Evolutionary conservation across 2,888 invertebrate species (phyloP).

Genomic region (Drosophila niveifrons): DNA sequence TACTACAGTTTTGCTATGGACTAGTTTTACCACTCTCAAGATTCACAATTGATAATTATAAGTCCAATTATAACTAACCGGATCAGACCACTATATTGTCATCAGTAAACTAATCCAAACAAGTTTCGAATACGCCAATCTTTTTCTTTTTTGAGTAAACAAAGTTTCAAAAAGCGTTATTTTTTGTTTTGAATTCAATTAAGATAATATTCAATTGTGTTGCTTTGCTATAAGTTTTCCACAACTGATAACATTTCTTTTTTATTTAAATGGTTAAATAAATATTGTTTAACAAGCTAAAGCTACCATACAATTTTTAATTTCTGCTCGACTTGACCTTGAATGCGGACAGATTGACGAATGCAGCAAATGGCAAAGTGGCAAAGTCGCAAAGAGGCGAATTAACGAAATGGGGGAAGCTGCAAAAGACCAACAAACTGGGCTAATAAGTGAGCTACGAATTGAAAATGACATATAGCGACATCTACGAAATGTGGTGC

Average conservation of each 20-base stretch:
- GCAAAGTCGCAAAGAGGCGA: conserved; percentile 25
- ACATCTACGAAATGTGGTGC: conserved; percentile 49
- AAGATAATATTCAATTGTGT: conserved; percentile 18
- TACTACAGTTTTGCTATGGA: not conserved
- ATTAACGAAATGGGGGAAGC: conserved; percentile 25
- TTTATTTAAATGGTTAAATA: conserved; percentile 16
- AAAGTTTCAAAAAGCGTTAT: conserved; percentile 12
- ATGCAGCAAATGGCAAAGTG: conserved; percentile 24
- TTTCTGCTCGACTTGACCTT: conserved; percentile 8
- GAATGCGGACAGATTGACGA: conserved; percentile 6
- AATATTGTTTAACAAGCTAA: conserved; percentile 14
- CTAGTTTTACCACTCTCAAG: conserved; percentile 1
- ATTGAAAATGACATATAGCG: conserved; percentile 42
- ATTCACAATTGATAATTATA: not conserved
- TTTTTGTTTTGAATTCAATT: conserved; percentile 15
- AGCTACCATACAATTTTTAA: conserved; percentile 10
- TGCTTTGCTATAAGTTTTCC: conserved; percentile 14
- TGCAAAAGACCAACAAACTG: conserved; percentile 5
- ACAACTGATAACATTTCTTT: conserved; percentile 17
- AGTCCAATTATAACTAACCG: not conserved
- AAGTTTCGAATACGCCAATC: conserved; percentile 6
- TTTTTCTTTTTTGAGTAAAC: conserved; percentile 17
- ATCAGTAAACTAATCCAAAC: conserved; percentile 1
- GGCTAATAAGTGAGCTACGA: conserved; percentile 35
- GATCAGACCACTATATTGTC: not conserved